Evolutionary conservation across 2,113 vertebrate species (phyloP).

Genomic region (Ahaetulla prasina): DNA sequence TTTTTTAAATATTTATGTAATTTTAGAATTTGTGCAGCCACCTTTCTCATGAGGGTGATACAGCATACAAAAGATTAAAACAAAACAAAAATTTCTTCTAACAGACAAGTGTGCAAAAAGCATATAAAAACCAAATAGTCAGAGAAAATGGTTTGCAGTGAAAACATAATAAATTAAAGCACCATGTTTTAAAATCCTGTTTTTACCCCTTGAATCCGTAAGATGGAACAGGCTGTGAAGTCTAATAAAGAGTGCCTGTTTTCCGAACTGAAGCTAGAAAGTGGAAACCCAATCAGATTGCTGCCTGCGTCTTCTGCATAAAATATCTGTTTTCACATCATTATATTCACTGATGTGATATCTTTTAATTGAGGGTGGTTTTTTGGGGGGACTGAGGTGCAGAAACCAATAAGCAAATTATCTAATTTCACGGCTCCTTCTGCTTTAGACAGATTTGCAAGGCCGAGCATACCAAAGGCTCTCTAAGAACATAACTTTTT

Average conservation of each 20-base stretch:
- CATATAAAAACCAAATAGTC: neutral
- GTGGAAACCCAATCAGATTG: slow-evolving; percentile 34
- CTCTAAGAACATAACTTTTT: slow-evolving; percentile 51
- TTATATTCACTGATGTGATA: slow-evolving; percentile 38
- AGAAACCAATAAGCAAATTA: slow-evolving; percentile 53
- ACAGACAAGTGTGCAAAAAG: neutral
- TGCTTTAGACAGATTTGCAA: slow-evolving; percentile 54
- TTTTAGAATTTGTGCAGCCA: too few relatives aligned
- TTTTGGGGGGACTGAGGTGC: slow-evolving; percentile 8
- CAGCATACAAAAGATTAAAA: neutral
- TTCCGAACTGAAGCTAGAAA: slow-evolving; percentile 10
- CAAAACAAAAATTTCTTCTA: neutral
- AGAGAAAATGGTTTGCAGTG: neutral
- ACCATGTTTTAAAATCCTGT: neutral
- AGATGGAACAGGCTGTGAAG: neutral
- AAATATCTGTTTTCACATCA: slow-evolving; percentile 42
- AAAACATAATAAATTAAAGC: neutral
- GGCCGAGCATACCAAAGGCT: slow-evolving; percentile 45
- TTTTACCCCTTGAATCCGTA: neutral
- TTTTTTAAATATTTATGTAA: too few relatives aligned
- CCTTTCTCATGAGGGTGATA: too few relatives aligned
- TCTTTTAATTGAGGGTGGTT: slow-evolving; percentile 51
- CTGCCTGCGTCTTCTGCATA: slow-evolving; percentile 40
- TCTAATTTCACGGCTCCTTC: slow-evolving; percentile 44
- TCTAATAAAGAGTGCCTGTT: slow-evolving; percentile 29